phyloP scores from a whole-genome alignment of 2,888 invertebrate genomes.

The Tortrix viridana region DNA sequence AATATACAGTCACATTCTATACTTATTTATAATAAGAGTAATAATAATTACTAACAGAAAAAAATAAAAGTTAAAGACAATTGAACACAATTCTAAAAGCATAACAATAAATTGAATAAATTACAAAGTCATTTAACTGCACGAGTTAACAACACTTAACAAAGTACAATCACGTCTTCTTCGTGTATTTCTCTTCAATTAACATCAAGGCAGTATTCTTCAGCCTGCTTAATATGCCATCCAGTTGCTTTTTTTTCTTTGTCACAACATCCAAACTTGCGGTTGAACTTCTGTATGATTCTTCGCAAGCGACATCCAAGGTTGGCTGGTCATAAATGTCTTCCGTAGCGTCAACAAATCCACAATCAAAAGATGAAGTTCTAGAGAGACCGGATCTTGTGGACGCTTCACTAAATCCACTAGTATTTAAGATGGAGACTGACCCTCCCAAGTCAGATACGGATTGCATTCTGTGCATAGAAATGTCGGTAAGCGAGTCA shows the following conservation, averaged over 20 bases:
- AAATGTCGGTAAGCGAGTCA: conserved; percentile 2
- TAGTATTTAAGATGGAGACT: neutral
- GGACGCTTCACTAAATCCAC: neutral
- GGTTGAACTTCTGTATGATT: neutral
- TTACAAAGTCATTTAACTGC: too few species aligned
- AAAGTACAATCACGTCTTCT: neutral
- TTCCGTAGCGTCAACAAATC: neutral
- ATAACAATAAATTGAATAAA: too few species aligned
- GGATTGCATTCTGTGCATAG: conserved; percentile 2
- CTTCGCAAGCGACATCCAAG: neutral
- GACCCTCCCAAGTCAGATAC: conserved; percentile 4
- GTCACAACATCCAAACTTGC: neutral
- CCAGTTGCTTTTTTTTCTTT: conserved; percentile 2
- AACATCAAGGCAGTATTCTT: neutral
- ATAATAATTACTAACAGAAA: too few species aligned
- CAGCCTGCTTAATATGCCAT: neutral
- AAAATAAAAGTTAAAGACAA: too few species aligned
- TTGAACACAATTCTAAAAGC: too few species aligned
- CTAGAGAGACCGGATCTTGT: neutral
- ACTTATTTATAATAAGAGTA: too few species aligned
- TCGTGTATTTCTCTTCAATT: conserved; percentile 1
- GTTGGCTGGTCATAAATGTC: neutral
- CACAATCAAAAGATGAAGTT: conserved; percentile 1
- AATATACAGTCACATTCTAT: too few species aligned
- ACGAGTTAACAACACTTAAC: neutral